Evolutionary conservation across 2,888 invertebrate genomes (phyloP), one percentile per base, ranked within the genome.

Genomic region (Latrodectus elegans): DNA sequence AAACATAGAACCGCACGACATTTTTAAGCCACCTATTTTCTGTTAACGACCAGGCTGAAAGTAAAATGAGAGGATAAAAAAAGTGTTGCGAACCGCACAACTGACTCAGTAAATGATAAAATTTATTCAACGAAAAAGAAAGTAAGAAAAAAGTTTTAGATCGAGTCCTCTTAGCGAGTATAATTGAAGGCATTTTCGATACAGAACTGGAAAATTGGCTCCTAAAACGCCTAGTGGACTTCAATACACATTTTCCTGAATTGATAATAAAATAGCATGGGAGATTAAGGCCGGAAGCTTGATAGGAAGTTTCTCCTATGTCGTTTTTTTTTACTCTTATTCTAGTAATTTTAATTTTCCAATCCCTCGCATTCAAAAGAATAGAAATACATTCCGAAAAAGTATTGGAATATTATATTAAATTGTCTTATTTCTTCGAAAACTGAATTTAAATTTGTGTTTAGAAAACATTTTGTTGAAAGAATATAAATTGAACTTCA

Each of bases 181-280:
- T 83, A 83, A 83, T 83, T 83, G 83, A 83, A 75, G 83, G 70
- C 75, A 83, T 81, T 81, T 81, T 81, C 74, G 65, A 51, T 73
- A 72, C 76, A 68, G 60, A 70, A 38, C 70, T 64, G 68, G 55
- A 83, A 83, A 75, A 64, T 70, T 68, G 68, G n/a, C 80, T 52
- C n/a, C 68, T 60, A 38, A 65, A 74, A 67, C 65, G 72, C 65
- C 65, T 65, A 14, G 22, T 11, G n/a, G 74, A 53, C 74, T 74
- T 81, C 73, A 67, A 67, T 81, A 73, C 81, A 81, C 73, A 81
- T 73, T 72, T 67, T 52, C 74, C 53, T 52, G 52, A 73, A 52
- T 22, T 72, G 72, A 81, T 74, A 81, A 81, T 38, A 38, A 38
- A 38, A 38, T 81, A 81, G 81, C 53, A 52, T 14, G 15, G 64